Percentiles rank a stretch among this genome's conserved stretches.
phyloP scores from a whole-genome alignment of 2,113 vertebrate genomes.

The Charina bottae region DNA sequence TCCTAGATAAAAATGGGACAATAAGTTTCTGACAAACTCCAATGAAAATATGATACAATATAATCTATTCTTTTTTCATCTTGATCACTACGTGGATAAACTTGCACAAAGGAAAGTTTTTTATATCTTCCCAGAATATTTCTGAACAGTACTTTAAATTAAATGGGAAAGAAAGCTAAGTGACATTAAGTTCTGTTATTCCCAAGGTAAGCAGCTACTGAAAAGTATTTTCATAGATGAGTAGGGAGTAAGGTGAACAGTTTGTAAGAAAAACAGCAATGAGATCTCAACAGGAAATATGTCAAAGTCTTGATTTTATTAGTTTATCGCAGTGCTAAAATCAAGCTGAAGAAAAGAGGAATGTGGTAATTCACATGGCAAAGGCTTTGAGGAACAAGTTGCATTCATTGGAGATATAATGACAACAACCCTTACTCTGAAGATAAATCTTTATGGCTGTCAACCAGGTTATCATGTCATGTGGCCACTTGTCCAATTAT shows the following conservation, averaged over 20 bases:
- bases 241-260: neutral
- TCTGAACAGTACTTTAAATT: neutral
- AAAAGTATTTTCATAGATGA: neutral
- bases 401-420: too few relatives aligned
- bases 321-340: neutral
- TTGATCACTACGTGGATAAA: neutral
- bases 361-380: neutral
- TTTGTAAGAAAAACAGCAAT: neutral
- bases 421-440: neutral
- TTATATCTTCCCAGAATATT: neutral
- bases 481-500: neutral
- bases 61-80: neutral
- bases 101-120: neutral
- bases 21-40: neutral
- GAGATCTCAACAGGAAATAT: neutral
- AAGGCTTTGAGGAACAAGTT: neutral
- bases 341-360: neutral
- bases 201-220: neutral
- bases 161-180: neutral
- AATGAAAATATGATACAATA: neutral
- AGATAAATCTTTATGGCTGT: neutral
- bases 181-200: neutral
- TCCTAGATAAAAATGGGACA: neutral
- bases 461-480: neutral
- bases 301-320: neutral